Evolutionary conservation across 2,888 invertebrate genomes (phyloP).

Genomic region (Platynereis dumerilii): DNA sequence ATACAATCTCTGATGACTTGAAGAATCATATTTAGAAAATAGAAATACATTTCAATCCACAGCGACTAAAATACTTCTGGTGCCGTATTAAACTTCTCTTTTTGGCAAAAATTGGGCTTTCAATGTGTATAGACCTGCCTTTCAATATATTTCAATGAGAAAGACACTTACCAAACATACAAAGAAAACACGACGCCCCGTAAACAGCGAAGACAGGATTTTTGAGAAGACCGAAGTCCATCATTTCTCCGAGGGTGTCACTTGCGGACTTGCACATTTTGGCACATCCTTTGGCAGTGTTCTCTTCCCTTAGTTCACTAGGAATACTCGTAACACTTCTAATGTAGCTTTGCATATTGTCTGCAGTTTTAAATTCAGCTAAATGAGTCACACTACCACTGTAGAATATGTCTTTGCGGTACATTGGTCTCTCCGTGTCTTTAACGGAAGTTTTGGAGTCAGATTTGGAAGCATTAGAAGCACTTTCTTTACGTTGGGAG

Average conservation of each 20-base stretch:
- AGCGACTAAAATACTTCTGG: too few relatives aligned
- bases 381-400: conserved; percentile 92
- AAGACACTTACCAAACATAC: conserved; percentile 55
- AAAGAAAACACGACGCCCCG: conserved; percentile 52
- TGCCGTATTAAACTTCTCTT: too few relatives aligned
- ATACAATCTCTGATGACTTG: too few relatives aligned
- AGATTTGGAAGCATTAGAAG: conserved; percentile 18
- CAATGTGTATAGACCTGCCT: too few relatives aligned
- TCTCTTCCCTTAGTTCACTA: not conserved
- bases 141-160: too few relatives aligned
- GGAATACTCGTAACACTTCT: conserved; percentile 81
- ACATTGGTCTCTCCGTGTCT: conserved; percentile 73
- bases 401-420: conserved; percentile 95
- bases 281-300: not conserved
- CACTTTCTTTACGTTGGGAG: not conserved
- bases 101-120: too few relatives aligned
- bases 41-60: too few relatives aligned
- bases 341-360: conserved; percentile 84
- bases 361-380: conserved; percentile 83
- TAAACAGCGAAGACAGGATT: conserved; percentile 78
- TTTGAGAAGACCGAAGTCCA: conserved; percentile 83
- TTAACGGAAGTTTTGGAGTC: too few relatives aligned
- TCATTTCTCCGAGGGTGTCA: conserved; percentile 67
- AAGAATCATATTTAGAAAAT: too few relatives aligned
- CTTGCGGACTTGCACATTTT: conserved; percentile 10